Conservation (phyloP, 2,113 vertebrate species). For the Chloropsis hardwickii region DNA sequence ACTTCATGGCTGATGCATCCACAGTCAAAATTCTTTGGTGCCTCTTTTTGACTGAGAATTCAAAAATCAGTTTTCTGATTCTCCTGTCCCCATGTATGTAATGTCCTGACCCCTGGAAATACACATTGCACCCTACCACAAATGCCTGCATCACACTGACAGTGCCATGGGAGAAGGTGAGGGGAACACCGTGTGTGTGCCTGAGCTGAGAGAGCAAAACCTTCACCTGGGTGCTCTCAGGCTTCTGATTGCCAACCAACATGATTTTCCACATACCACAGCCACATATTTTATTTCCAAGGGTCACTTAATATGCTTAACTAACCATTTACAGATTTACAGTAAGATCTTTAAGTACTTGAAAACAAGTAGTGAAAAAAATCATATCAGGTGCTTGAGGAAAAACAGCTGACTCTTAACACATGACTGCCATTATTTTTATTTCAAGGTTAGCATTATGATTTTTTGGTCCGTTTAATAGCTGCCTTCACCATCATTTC, state of each 20-base stretch:
- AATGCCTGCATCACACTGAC: rapidly evolving
- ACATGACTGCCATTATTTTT: neutral
- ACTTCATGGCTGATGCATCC: neutral
- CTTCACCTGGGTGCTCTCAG: neutral
- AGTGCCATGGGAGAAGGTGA: neutral
- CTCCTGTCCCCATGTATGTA: neutral
- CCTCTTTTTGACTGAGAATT: neutral
- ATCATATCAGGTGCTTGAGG: neutral
- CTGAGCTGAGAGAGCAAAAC: neutral
- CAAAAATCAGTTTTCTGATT: neutral
- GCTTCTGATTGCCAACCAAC: neutral
- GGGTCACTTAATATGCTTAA: neutral
- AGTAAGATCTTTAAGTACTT: neutral
- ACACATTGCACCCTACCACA: neutral
- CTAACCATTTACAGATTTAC: no score
- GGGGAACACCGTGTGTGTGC: rapidly evolving
- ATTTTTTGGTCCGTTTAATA: neutral
- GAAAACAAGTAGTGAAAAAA: neutral
- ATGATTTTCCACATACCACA: neutral
- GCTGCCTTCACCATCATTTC: neutral
- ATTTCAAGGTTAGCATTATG: neutral
- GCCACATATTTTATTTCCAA: neutral
- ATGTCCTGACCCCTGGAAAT: neutral
- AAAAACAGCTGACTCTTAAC: neutral
- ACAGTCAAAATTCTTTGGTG: neutral